These are phyloP conservation scores for Poecilia picta DNA, from an alignment of 2,797 vertebrate species.

Conservation along the genomic window DNA sequence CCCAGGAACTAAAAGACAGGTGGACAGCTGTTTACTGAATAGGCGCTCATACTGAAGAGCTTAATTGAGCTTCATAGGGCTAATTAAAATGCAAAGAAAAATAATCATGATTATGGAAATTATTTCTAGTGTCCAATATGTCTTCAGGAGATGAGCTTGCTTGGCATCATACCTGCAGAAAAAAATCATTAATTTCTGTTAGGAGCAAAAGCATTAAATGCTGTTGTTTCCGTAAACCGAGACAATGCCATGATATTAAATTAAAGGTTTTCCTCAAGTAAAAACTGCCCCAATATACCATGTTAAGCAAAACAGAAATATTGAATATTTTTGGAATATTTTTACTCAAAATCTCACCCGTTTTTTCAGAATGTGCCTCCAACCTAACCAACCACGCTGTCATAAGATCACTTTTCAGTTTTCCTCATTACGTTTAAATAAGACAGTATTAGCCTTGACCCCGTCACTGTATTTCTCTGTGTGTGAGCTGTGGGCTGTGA, in stretches of 20 bases:
- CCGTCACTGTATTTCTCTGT: conserved; percentile 17
- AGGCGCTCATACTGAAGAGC: conserved; percentile 72
- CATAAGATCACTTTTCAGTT: conserved; percentile 1
- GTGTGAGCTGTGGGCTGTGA: conserved; percentile 29
- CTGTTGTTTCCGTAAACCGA: background rate
- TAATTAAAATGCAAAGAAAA: conserved; percentile 75
- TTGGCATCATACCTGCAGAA: conserved; percentile 48
- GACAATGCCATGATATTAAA: background rate
- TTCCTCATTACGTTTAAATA: conserved; percentile 4
- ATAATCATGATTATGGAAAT: conserved; percentile 76
- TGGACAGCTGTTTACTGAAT: conserved; percentile 81
- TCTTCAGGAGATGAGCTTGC: conserved; percentile 48
- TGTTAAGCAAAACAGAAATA: background rate
- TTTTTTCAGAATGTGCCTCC: background rate
- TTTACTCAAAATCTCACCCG: background rate
- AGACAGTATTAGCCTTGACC: conserved; percentile 20
- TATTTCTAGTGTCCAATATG: conserved; percentile 64
- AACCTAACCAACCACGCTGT: background rate
- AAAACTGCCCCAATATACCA: background rate
- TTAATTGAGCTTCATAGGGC: conserved; percentile 80
- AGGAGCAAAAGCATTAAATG: background rate
- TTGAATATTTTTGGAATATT: background rate
- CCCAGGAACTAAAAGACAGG: conserved; percentile 77
- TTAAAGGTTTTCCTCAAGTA: background rate
- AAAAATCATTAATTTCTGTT: background rate